Percentiles rank a stretch among this genome's conserved stretches.
These are phyloP conservation scores for Tautogolabrus adspersus DNA, from an alignment of 2,113 vertebrate genomes.

Conservation along the genomic window DNA sequence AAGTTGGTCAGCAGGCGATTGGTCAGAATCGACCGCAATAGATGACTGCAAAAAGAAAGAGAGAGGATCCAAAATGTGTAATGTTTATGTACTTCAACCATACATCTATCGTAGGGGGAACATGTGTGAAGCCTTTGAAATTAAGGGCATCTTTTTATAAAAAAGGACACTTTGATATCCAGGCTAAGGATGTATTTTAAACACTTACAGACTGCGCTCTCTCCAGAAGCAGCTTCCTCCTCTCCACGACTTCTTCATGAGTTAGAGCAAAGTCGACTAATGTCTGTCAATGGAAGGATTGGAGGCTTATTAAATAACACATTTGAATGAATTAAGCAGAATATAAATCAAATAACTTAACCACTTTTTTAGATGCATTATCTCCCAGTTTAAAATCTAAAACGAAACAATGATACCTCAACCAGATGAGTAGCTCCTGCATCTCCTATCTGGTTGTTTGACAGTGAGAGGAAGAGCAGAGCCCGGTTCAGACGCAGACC, in stretches of 20 bases:
- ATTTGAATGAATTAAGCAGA: constrained; percentile 9
- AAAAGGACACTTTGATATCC: too few relatives aligned
- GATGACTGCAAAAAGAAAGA: constrained; percentile 44
- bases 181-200: background rate
- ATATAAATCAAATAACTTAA: constrained; percentile 42
- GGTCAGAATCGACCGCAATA: constrained; percentile 50
- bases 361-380: constrained; percentile 37
- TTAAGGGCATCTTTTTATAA: too few relatives aligned
- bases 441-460: constrained; percentile 88
- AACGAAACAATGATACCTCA: constrained; percentile 56
- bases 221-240: constrained; percentile 83
- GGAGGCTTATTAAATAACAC: constrained; percentile 11
- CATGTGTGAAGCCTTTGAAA: too few relatives aligned
- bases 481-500: constrained; percentile 89
- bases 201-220: constrained; percentile 58
- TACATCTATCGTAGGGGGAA: too few relatives aligned
- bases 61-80: too few relatives aligned
- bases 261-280: constrained; percentile 85
- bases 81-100: background rate
- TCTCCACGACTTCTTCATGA: constrained; percentile 87
- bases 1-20: constrained; percentile 42
- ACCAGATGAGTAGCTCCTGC: constrained; percentile 84
- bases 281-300: constrained; percentile 76
- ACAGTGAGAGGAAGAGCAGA: constrained; percentile 87
- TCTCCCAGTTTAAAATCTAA: constrained; percentile 27